phyloP scores from a whole-genome alignment of 2,113 vertebrate genomes.

The Vulpes vulpes region DNA sequence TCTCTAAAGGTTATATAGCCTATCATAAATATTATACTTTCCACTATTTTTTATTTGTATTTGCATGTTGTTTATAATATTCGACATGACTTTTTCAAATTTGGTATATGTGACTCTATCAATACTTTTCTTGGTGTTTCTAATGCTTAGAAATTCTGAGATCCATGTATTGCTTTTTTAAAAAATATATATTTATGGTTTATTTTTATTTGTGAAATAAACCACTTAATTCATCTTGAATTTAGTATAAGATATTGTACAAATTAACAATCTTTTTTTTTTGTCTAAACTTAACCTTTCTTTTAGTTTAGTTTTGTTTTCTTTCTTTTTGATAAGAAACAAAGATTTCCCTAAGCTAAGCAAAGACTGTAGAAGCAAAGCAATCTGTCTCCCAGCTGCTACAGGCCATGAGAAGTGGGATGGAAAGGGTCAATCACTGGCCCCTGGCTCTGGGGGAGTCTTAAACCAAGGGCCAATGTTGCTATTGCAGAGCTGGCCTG shows the following conservation, averaged over 20 bases:
- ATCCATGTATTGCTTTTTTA: not conserved
- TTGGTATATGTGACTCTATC: not conserved
- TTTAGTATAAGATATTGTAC: not conserved
- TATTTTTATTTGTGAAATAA: slow-evolving; percentile 64
- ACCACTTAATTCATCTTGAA: not conserved
- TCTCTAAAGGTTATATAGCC: not conserved
- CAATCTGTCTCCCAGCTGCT: not conserved
- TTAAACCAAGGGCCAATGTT: not conserved
- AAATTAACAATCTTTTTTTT: not conserved
- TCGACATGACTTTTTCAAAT: slow-evolving; percentile 5
- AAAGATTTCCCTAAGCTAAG: slow-evolving; percentile 36
- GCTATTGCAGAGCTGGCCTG: not conserved
- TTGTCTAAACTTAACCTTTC: not conserved
- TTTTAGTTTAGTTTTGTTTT: not conserved
- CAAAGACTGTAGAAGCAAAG: not conserved
- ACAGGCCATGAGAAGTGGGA: not conserved
- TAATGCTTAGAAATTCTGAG: slow-evolving; percentile 28
- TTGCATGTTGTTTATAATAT: slow-evolving; percentile 52
- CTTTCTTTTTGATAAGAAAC: not conserved
- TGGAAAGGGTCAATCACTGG: slow-evolving; percentile 4
- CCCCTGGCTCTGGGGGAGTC: slow-evolving; percentile 27
- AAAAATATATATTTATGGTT: slow-evolving; percentile 11
- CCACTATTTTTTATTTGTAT: not conserved
- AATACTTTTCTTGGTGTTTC: slow-evolving; percentile 22
- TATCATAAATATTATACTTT: not conserved